Conservation (phyloP, 2,888 invertebrate species). For the Euphydryas editha region DNA sequence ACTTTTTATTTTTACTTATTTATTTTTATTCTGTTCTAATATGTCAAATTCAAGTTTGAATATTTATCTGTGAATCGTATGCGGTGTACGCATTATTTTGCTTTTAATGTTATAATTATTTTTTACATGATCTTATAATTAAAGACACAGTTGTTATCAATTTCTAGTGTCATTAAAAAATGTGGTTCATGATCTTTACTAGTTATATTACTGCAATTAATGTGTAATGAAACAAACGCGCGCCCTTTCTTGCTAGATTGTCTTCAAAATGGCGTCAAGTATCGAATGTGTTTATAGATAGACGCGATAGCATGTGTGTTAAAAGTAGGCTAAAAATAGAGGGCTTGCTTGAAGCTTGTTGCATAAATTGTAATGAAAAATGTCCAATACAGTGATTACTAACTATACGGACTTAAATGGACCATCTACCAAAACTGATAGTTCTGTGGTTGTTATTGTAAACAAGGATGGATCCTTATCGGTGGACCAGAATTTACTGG, state of each 20-base stretch:
- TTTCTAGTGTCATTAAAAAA: not conserved
- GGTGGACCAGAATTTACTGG: constrained; percentile 91
- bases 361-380: constrained; percentile 67
- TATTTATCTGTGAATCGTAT: constrained; percentile 19
- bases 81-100: constrained; percentile 34
- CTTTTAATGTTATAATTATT: constrained; percentile 17
- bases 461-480: constrained; percentile 93
- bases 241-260: constrained; percentile 43
- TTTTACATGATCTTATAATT: not conserved
- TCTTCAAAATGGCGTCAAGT: constrained; percentile 76
- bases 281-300: constrained; percentile 71
- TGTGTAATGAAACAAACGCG: constrained; percentile 17
- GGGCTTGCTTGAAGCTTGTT: constrained; percentile 63
- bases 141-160: not conserved
- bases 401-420: constrained; percentile 81
- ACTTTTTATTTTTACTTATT: not conserved
- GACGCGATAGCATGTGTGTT: constrained; percentile 69
- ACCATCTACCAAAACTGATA: constrained; percentile 83
- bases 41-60: not conserved
- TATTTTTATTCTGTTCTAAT: constrained; percentile 6
- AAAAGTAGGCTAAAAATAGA: constrained; percentile 75
- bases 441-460: constrained; percentile 92
- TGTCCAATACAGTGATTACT: constrained; percentile 82
- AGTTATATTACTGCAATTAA: not conserved
- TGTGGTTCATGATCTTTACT: not conserved